phyloP scores from a whole-genome alignment of 2,113 vertebrate genomes.

The Neogobius melanostomus region DNA sequence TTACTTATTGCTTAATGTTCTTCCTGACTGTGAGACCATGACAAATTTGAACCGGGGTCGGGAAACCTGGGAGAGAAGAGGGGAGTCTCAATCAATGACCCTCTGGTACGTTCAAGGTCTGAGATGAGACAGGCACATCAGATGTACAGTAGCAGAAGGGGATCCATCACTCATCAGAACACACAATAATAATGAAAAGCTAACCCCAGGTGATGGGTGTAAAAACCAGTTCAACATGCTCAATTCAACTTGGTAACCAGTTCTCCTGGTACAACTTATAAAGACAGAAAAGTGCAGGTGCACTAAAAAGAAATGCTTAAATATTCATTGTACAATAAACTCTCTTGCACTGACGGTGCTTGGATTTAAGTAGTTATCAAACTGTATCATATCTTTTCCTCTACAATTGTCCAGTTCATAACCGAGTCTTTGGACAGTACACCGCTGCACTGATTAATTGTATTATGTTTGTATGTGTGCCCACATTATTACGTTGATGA shows the following conservation, averaged over 20 bases:
- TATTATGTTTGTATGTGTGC: too few species aligned
- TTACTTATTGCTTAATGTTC: constrained; percentile 63
- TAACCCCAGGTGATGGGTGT: constrained; percentile 31
- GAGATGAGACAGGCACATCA: constrained; percentile 36
- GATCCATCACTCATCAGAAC: constrained; percentile 33
- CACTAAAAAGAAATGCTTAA: too few species aligned
- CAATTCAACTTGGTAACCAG: constrained; percentile 24
- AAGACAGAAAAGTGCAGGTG: constrained; percentile 31
- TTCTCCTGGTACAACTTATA: constrained; percentile 12
- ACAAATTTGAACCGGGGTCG: constrained; percentile 31
- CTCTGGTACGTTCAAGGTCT: constrained; percentile 26
- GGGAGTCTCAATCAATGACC: constrained; percentile 23
- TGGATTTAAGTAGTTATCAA: too few species aligned
- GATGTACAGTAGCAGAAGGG: constrained; percentile 17
- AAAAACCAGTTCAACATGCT: constrained; percentile 30
- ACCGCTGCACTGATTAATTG: too few species aligned
- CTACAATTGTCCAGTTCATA: too few species aligned
- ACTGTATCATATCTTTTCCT: too few species aligned
- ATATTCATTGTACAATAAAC: too few species aligned
- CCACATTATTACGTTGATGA: too few species aligned
- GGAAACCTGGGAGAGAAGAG: constrained; percentile 34
- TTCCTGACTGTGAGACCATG: constrained; percentile 34
- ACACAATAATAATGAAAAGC: constrained; percentile 33
- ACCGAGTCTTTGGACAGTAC: too few species aligned
- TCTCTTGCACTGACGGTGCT: too few species aligned